Base-by-base conservation (phyloP, 2,888 invertebrate species). In the Pristionchus mayeri region DNA sequence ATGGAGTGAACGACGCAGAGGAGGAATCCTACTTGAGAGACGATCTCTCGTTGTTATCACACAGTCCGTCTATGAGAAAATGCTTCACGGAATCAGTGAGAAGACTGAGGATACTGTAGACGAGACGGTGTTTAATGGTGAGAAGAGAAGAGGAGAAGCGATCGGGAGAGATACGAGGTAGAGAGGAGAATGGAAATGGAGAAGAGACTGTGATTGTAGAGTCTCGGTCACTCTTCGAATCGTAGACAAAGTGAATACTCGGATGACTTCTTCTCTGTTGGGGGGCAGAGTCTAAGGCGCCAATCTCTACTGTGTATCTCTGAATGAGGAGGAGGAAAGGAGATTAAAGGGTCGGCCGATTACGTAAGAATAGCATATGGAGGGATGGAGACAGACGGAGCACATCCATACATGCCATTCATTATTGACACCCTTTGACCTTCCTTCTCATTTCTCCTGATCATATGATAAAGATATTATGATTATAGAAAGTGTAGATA, bases 31-130 rank as follows among this genome's bases (percentile, higher is more conserved):
- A 48, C 93, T 98, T 85, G 96, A 97, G 93, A 96, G 96, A 27
- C 95, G 97, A 89, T 98, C 97, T 94, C 94, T 98, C 67, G 94
- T 98, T 11, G 94, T 98, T 67, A 94, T 98, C 13, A 95, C 95
- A 93, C 95, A 96, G 89, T 95, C 95, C 84, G 94, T 98, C 90
- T 98, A 97, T 44, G 9, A 48, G 7, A n/a, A 37, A 87, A 96
- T 96, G 93, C 94, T 98, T 91, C 92, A 92, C 78, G 92, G 92
- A 83, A 92, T 92, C 76, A 85, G 84, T 6, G 91, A 91, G 80
- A 83, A 86, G 21, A 63, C 78, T 16, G 67, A 44, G 3, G 90
- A 91, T 76, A 76, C 75, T 0, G 86, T 91, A n/a, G 87, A 87
- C 30, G 86, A 86, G 24, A 87, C 86, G 30, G 85, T 87, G 37